Evolutionary conservation across 1,140 invertebrate species (phyloP), one percentile per base, ranked within the genome.

Genomic region (Copidosoma floridanum): DNA sequence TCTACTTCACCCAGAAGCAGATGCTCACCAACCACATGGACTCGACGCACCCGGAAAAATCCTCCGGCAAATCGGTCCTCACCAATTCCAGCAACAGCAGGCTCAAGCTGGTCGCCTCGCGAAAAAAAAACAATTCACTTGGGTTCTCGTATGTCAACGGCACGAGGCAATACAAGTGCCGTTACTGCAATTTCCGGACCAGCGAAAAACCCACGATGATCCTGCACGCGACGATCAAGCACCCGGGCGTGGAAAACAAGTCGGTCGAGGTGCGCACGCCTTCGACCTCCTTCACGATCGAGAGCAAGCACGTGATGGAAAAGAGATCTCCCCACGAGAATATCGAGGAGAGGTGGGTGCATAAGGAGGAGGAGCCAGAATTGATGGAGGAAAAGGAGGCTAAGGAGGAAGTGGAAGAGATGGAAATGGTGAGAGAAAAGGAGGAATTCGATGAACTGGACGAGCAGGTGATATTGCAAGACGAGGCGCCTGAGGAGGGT

Each of bases 1-100:
- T 81, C 0, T 77, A 78, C 6, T 88, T 86, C 46, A 84, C 83
- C 0, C 64, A 78, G 0, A 61, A 77, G n/a, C 73, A 79, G 12
- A 80, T 79, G 64, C 53, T 84, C 11, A 69, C 71, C 0, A 68
- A 70, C 14, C 83, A 84, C 59, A 46, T 66, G 12, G 56, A 35
- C 1, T 29, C 35, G 2, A 24, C 59, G 1, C 75, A 77, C 12
- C 26, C 2, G 4, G 12, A 23, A 43, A 66, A 2, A 41, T 47
- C n/a, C n/a, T n/a, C 7, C 61, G 44, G 0, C 65, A 80, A 20
- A 24, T 2, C 7, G 18, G 7, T n/a, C n/a, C n/a, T n/a, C n/a
- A n/a, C n/a, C n/a, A 20, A 18, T 8, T 18, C 5, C 1, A 20
- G 40, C 18, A 43, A 26, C 21, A 14, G 2, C 20, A 1, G 8